Base-by-base conservation (phyloP, 2,113 vertebrate genomes). In the Myiozetetes cayanensis region DNA sequence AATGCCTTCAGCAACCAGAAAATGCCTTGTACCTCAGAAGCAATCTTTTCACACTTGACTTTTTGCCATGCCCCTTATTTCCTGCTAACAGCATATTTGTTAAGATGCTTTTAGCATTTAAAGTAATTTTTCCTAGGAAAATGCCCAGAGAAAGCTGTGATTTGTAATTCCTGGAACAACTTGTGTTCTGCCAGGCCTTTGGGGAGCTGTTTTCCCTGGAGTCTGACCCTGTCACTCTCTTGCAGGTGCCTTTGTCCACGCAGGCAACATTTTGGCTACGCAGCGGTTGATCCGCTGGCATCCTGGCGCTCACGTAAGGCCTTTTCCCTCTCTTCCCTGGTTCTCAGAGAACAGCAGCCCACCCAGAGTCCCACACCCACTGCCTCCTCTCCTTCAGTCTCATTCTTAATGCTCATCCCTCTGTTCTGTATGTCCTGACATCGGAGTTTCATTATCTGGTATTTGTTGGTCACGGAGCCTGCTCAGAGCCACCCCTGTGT, bases 231-330 rank as follows among this genome's bases (percentile, higher is more conserved):
- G 31, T 85, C 17, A 1, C 52, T 96, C 55, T 94, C 70, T 96
- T 94, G 61, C 75, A 99, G 99, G 99, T 79, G 90, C 97, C 4
- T 98, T 99, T 89, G 99, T 99, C 92, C 98, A 98, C 6, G 98
- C 98, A 28, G 99, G 99, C 25, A 99, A 99, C 95, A 98, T 98
- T 95, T 70, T 99, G 52, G 99, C 98, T 8, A 99, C 99, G 2
- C 99, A 99, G 96, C 97, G 98, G 52, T 44, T 97, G 41, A 97
- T 99, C 56, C 98, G 99, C 72, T 99, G 98, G 98, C 99, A 99
- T 55, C 99, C 99, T 6, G 99, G 99, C 11, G 99, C 99, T 85
- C 98, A 99, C 5, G 99, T 99, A 96, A 99, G 98, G 97, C 91
- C 10, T 80, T 27, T 84, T 61, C n/a, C 44, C 8, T 27, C n/a